Evolutionary conservation across 1,140 invertebrate genomes (phyloP), one percentile per base, ranked within the genome.

Genomic region (Lanistes nyassanus): DNA sequence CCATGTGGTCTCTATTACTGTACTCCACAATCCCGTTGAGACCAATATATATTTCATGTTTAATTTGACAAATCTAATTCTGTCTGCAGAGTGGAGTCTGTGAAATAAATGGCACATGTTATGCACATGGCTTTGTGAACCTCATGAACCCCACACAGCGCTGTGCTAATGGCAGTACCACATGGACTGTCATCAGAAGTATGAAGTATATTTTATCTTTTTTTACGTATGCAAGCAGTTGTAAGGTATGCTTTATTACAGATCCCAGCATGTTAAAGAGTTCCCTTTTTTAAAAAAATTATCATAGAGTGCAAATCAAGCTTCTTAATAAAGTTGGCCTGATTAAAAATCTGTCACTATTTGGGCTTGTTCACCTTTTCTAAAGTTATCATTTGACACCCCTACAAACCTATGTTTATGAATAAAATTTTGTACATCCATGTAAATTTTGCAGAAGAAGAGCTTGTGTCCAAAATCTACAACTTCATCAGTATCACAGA

Each of bases 91-190:
- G 53, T 26, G 78, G 78, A 65, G 75, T 80, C 0, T 84, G 82
- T 73, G 36, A 72, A 37, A 78, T 82, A 53, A 72, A 73, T 16
- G 69, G 62, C 36, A 31, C 21, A 21, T 84, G 83, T 74, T 81
- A 78, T 56, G 80, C 76, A 64, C 58, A 67, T 74, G 80, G 81
- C 26, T 81, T 80, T 77, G 79, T 79, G 23, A 80, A 82, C 60
- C 51, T 66, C 6, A n/a, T 29, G 5, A 80, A 80, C 60, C 34
- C 76, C 23, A 26, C 36, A 37, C n/a, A 79, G 55, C 68, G 56
- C 47, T 84, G 82, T 79, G 55, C 37, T 56, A 60, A 69, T 58
- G 62, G 58, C 21, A 66, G 26, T 23, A 75, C 53, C n/a, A 19
- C 51, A 2, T 84, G 81, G 81, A 70, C 75, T 21, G 6, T 60